These are phyloP conservation scores for Tautogolabrus adspersus DNA, from an alignment of 2,113 vertebrate species.

Conservation along the genomic window DNA sequence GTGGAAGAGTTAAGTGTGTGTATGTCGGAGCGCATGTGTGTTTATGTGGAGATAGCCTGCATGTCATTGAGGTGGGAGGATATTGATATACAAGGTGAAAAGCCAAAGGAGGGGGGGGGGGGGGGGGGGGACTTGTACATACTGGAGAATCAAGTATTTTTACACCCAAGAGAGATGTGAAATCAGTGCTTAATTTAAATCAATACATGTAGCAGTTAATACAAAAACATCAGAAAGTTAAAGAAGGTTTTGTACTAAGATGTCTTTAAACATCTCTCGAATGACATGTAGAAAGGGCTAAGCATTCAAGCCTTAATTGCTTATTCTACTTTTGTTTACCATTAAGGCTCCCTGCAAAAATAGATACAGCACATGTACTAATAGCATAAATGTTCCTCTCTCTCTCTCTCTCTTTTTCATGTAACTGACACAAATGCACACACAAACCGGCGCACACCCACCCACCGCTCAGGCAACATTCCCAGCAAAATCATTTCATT, in stretches of 20 bases:
- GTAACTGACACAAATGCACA: conserved; percentile 53
- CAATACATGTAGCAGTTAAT: neutral
- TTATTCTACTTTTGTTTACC: conserved; percentile 23
- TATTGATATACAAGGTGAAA: conserved; percentile 27
- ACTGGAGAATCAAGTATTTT: neutral
- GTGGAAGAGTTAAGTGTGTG: conserved; percentile 57
- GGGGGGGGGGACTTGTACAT: neutral
- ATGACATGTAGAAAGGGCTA: conserved; percentile 13
- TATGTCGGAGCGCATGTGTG: conserved; percentile 5
- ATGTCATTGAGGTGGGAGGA: conserved; percentile 9
- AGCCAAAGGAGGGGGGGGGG: conserved; percentile 5
- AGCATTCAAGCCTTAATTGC: conserved; percentile 33
- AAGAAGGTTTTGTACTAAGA: neutral
- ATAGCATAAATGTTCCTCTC: conserved; percentile 33
- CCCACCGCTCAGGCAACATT: conserved; percentile 56
- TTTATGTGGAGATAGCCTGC: neutral
- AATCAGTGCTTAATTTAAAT: neutral
- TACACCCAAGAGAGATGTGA: neutral
- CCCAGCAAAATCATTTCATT: conserved; percentile 70
- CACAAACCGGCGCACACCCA: conserved; percentile 27
- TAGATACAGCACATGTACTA: conserved; percentile 37
- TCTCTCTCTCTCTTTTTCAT: conserved; percentile 9
- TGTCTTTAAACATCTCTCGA: neutral
- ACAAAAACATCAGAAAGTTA: neutral
- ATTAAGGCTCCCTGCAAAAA: conserved; percentile 29